phyloP scores from a whole-genome alignment of 2,888 invertebrate species.

The Eurytoma adleriae region DNA sequence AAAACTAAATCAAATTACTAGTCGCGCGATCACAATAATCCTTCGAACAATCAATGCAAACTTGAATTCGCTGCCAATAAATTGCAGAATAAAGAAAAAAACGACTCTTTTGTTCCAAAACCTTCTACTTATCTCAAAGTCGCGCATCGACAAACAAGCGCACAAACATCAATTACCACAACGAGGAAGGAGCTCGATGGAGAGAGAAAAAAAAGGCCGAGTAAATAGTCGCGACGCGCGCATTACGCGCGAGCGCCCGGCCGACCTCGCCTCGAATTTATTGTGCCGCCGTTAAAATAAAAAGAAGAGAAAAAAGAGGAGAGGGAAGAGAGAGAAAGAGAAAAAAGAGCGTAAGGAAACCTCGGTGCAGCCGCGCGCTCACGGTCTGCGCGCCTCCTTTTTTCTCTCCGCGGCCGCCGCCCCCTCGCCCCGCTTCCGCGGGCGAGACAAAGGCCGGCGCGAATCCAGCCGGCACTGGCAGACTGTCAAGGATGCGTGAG shows the following conservation, averaged over 20 bases:
- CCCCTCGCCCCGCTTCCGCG: conserved; percentile 51
- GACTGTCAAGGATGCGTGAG: conserved; percentile 63
- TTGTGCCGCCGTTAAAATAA: conserved; percentile 56
- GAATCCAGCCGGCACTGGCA: conserved; percentile 53
- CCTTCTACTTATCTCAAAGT: neutral
- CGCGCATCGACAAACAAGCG: conserved; percentile 6
- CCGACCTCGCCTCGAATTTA: conserved; percentile 70
- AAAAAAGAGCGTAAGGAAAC: conserved; percentile 51
- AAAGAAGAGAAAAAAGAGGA: too few relatives aligned
- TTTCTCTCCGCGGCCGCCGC: conserved; percentile 57
- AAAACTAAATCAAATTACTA: too few relatives aligned
- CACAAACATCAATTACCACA: conserved; percentile 28
- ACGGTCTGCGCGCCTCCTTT: conserved; percentile 50
- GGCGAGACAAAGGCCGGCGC: conserved; percentile 61
- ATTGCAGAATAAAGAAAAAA: too few relatives aligned
- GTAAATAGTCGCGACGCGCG: conserved; percentile 23
- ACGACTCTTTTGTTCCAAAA: neutral
- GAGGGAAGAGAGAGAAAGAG: too few relatives aligned
- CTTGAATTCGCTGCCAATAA: too few relatives aligned
- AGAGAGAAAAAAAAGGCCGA: conserved; percentile 4
- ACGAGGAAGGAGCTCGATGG: too few relatives aligned
- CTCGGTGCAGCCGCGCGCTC: conserved; percentile 57
- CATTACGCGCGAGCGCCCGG: conserved; percentile 54
- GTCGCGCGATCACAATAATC: too few relatives aligned
- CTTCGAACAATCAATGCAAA: too few relatives aligned